These are phyloP conservation scores for Andrena camellia DNA, from an alignment of 2,888 invertebrate genomes.

Conservation along the genomic window DNA sequence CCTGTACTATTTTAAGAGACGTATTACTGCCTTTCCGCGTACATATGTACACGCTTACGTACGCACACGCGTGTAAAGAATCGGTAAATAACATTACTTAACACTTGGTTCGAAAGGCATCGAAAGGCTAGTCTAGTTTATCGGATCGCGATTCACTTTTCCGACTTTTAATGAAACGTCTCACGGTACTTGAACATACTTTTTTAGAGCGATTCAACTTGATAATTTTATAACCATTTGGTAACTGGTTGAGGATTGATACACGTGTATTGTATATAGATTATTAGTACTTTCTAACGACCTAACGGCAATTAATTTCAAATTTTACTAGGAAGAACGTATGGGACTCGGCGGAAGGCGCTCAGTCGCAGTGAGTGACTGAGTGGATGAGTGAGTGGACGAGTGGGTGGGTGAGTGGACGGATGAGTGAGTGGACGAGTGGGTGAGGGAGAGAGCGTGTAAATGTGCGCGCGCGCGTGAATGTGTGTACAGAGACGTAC, in stretches of 20 bases:
- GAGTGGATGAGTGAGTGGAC: slow-evolving; percentile 1
- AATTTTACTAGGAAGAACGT: slow-evolving; percentile 56
- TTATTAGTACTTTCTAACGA: slow-evolving; percentile 80
- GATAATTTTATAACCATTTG: slow-evolving; percentile 78
- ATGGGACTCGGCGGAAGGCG: slow-evolving; percentile 45
- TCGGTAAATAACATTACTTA: not conserved
- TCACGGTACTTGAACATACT: slow-evolving; percentile 74
- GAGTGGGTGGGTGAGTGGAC: too few relatives aligned
- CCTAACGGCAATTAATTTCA: slow-evolving; percentile 77
- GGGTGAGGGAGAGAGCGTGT: not conserved
- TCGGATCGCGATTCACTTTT: slow-evolving; percentile 10
- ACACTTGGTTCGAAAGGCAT: not conserved
- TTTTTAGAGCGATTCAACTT: slow-evolving; percentile 80
- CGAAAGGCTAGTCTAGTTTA: not conserved
- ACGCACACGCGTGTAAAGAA: not conserved
- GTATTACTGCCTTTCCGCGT: not conserved
- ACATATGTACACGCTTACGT: slow-evolving; percentile 9
- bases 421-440: not conserved
- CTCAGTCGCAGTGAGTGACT: slow-evolving; percentile 43
- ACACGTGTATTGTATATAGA: slow-evolving; percentile 79
- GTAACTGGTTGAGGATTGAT: slow-evolving; percentile 82
- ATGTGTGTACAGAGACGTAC: slow-evolving; percentile 38
- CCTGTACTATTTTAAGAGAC: not conserved
- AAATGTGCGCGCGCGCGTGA: not conserved
- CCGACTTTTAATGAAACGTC: slow-evolving; percentile 57